Evolutionary conservation across 1,140 invertebrate genomes (phyloP), one percentile per base, ranked within the genome.

Genomic region (Atta texana): DNA sequence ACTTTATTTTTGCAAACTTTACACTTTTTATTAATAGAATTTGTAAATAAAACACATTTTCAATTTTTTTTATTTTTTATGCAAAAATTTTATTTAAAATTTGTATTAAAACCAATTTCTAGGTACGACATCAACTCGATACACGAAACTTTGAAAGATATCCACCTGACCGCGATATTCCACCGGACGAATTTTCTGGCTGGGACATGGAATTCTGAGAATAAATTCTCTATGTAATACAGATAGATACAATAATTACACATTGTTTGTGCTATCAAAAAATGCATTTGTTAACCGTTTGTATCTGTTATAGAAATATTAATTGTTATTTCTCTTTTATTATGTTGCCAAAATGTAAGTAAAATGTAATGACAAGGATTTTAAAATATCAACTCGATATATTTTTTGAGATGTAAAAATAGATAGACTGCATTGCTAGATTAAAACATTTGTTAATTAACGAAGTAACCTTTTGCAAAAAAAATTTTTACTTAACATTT

Each of bases 101-200:
- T 66, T 5, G 0, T 81, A 49, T 39, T 24, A 31, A 31, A 39
- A 8, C 1, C 49, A 1, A 12, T 85, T 92, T 93, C 24, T 82
- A 96, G 96, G 94, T 96, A 14, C 88, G 93, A 49, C 93, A 92
- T 86, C 92, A 94, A 31, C 91, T 93, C 6, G 96, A 97, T 87
- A 95, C 95, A 18, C 94, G 95, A 66, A 96, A 97, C 90, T 97
- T 97, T 89, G 96, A 97, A 92, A 95, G 94, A 68, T 97, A 96
- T 92, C 96, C 96, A 44, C 93, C 94, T 12, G 96, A 96, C 59
- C 93, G 94, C 68, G 96, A 96, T 87, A 92, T 96, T 66, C 96
- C 96, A 24, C 95, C 96, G 0, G 96, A 97, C 89, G 96, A 97
- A 92, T 93, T 95, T 88, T 96, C 96, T 4, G 96, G 96, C 14